phyloP scores from a whole-genome alignment of 2,797 vertebrate genomes.

The Margarornis squamiger region DNA sequence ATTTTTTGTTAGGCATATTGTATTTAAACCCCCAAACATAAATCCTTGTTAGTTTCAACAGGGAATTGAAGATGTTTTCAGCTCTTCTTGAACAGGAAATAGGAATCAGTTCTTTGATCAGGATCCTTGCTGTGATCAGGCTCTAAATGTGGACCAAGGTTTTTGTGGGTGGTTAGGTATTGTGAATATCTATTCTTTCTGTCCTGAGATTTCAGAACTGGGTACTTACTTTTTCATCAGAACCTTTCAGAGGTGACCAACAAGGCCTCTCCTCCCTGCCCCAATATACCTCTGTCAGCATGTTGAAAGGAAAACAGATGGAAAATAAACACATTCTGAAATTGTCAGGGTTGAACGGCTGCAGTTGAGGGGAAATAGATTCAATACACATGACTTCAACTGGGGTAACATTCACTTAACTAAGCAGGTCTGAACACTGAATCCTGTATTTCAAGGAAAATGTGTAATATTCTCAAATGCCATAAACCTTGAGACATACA shows the following conservation, averaged over 20 bases:
- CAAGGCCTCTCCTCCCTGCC: background rate
- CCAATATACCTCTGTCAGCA: background rate
- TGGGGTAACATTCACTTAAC: background rate
- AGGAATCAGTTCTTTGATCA: background rate
- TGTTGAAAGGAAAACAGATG: background rate
- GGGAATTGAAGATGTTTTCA: background rate
- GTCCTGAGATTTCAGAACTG: background rate
- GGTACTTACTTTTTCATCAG: background rate
- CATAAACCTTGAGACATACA: background rate
- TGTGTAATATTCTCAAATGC: background rate
- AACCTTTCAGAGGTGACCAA: background rate
- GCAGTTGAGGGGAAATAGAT: background rate
- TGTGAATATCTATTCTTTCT: background rate
- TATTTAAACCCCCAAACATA: background rate
- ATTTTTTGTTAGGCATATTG: background rate
- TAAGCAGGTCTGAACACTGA: background rate
- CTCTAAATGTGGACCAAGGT: background rate
- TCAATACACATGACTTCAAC: background rate
- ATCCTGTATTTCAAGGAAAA: background rate
- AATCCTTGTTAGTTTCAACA: background rate
- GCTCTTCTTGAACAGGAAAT: background rate
- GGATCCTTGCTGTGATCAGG: background rate
- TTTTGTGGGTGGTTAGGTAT: background rate
- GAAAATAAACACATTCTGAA: background rate
- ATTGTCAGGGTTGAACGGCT: background rate